Base-by-base conservation (phyloP, 2,113 vertebrate species). In the Sapajus apella region DNA sequence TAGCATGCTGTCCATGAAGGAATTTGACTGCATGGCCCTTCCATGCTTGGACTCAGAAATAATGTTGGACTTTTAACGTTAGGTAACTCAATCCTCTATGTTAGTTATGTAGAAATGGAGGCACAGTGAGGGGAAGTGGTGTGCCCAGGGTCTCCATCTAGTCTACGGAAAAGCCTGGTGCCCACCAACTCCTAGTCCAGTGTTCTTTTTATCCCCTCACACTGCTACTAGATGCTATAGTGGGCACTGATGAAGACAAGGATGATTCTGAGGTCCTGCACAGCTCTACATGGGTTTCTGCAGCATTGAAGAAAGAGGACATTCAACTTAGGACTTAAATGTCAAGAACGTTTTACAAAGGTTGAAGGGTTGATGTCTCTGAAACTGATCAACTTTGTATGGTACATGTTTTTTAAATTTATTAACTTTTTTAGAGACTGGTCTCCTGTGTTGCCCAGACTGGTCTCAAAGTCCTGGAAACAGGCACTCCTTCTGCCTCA, bases 11-110 rank as follows among this genome's bases (percentile, higher is more conserved):
- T 77, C 88, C 32, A 55, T 20, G 50, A 56, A 35, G 17, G 56
- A 86, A 91, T 81, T 47, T 77, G 50, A 76, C n/a, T 72, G 25
- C 20, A 35, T 66, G 55, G 61, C 64, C 52, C 72, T 88, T 87
- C 61, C 43, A 66, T 83, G 76, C 61, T 94, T 82, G 91, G 86
- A 87, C 66, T 93, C 81, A 96, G 68, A 89, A 97, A 87, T 64
- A 73, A 45, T 89, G 52, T 55, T 93, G 72, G n/a, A 61, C 40
- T 32, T 87, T 80, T 61, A 23, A 96, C 27, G 50, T 95, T 68
- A 75, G 37, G 58, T 89, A 73, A 37, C 86, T 80, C 55, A 95
- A 61, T 3, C 20, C 35, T 37, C 17, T 68, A 61, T 77, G 90
- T 96, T 87, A 95, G 37, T 95, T 80, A 75, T 72, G 35, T 83